Base-by-base conservation (phyloP, 2,113 vertebrate genomes). In the Genyomyrus donnyi region DNA sequence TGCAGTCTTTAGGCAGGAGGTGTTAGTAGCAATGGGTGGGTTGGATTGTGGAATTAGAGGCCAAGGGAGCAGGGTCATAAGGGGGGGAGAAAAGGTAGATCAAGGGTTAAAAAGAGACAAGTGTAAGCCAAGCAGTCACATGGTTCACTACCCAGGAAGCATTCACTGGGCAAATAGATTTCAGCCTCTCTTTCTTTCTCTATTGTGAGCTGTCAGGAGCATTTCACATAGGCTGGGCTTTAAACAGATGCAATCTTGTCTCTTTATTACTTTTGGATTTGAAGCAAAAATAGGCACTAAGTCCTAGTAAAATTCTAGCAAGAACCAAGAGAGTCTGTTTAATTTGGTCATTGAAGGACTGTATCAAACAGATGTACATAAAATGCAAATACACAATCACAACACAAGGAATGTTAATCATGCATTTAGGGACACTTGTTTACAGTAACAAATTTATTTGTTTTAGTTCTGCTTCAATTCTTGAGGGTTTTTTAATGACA, bases 1-100 rank as follows among this genome's bases (percentile, higher is more conserved):
- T 95, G 93, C 98, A 99, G 93, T 96, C 96, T 93, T 49, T 52
- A 27, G n/a, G 42, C 35, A 21, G 80, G 35, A 87, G 21, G 24
- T 21, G 24, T 50, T 3, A 46, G 85, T 35, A 45, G 85, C 56
- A 66, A 56, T 19, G n/a, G 86, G 31, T 74, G 66, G 31, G 66
- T 13, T 35, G 66, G 11, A 11, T 74, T 52, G 50, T 48, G 45
- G 42, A n/a, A 48, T 10, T n/a, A 85, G 7, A 46, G 83, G 24
- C 46, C 42, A 85, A 49, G 9, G 83, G 3, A 46, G 19, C 21
- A 46, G 83, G 83, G 21, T 49, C 19, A 85, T 11, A 48, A 49
- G 27, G 27, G 10, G n/a, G 11, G 17, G 85, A 24, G 27, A 52
- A 15, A 87, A 7, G 85, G 27, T 13, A 87, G 46, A 87, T 50